Evolutionary conservation across 2,797 vertebrate genomes (phyloP).

Genomic region (Babyrousa celebensis): DNA sequence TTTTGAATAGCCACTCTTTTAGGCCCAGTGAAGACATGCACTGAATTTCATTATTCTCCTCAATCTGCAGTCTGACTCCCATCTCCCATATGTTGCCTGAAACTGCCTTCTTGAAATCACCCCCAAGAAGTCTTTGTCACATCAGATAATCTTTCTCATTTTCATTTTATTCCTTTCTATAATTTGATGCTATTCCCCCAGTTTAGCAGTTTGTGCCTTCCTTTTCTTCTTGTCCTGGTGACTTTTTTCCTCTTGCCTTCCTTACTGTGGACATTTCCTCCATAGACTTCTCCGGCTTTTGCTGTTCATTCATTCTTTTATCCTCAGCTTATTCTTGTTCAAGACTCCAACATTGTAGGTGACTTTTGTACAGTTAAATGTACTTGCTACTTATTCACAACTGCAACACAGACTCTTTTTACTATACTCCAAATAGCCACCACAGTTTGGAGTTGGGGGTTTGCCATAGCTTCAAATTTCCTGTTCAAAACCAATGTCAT

Average conservation of each 20-base stretch:
- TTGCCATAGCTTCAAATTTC: not conserved
- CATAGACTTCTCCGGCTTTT: not conserved
- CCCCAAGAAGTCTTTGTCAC: not conserved
- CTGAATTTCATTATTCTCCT: constrained; percentile 11
- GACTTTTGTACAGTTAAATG: not conserved
- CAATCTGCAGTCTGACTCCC: not conserved
- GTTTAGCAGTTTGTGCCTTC: not conserved
- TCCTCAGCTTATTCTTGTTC: not conserved
- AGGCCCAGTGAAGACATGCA: not conserved
- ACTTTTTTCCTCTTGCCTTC: not conserved
- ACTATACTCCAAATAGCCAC: not conserved
- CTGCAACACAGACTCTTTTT: not conserved
- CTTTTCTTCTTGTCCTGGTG: not conserved
- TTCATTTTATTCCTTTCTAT: not conserved
- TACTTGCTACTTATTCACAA: not conserved
- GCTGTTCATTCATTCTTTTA: not conserved
- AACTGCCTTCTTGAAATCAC: not conserved
- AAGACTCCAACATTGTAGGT: not conserved
- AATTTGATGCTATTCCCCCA: not conserved
- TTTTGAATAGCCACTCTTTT: not conserved
- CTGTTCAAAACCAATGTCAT: not conserved
- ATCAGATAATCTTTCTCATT: not conserved
- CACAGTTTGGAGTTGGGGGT: not conserved
- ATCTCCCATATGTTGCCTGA: not conserved
- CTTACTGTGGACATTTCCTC: not conserved